Percentiles rank a stretch among this genome's conserved stretches.
Evolutionary conservation across 2,888 invertebrate genomes (phyloP).

Genomic region (Adineta ricciae): DNA sequence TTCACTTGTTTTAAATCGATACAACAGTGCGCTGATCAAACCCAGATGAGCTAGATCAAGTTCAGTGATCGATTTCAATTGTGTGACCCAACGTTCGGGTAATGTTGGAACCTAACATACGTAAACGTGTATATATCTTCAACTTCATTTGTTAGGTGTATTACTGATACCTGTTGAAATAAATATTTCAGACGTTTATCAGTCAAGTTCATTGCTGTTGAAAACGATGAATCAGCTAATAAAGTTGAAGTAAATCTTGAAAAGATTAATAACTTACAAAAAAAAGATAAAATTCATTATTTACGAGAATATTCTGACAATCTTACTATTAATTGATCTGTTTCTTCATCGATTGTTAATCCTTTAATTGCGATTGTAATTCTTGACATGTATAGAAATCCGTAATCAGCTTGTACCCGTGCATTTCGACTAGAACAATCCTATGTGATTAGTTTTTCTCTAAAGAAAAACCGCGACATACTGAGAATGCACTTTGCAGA

Average conservation of each 20-base stretch:
- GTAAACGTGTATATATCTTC: neutral
- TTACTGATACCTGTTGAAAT: conserved; percentile 7
- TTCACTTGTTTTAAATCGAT: conserved; percentile 1
- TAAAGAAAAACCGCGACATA: neutral
- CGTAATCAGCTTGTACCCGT: conserved; percentile 6
- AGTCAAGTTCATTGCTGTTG: neutral
- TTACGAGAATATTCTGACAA: neutral
- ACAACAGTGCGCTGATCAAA: neutral
- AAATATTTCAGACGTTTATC: neutral
- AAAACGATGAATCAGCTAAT: neutral
- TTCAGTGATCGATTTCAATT: neutral
- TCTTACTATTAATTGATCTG: neutral
- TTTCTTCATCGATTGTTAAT: conserved; percentile 3
- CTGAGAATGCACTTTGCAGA: conserved; percentile 4
- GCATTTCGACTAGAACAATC: neutral
- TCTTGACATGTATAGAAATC: neutral
- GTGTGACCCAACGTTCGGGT: neutral
- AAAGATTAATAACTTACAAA: neutral
- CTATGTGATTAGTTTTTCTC: no score
- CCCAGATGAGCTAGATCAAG: conserved; percentile 5
- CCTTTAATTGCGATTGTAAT: neutral
- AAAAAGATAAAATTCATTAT: neutral
- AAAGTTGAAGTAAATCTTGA: neutral
- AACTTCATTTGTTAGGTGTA: neutral
- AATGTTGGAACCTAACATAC: conserved; percentile 7